phyloP scores from a whole-genome alignment of 2,797 vertebrate species.

The Denticeps clupeoides region DNA sequence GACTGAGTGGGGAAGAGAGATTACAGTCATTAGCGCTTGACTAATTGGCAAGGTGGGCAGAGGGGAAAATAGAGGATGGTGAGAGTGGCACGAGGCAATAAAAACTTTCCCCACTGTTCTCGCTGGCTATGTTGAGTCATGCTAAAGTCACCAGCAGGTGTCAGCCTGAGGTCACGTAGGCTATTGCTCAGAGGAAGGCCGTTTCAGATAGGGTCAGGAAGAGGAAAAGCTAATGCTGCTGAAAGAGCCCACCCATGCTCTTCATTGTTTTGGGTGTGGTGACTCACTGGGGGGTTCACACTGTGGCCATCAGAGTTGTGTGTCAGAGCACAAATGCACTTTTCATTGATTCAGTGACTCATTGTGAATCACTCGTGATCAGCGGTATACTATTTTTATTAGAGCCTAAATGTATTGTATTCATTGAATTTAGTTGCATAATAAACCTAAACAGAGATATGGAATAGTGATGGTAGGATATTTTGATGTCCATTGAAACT shows the following conservation, averaged over 20 bases:
- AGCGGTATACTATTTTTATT: too few species aligned
- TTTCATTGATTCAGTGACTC: too few species aligned
- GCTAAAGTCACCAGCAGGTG: background rate
- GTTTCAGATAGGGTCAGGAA: background rate
- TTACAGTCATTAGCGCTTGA: too few species aligned
- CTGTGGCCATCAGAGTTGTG: conserved; percentile 13
- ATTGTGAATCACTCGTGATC: too few species aligned
- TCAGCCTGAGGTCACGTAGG: background rate
- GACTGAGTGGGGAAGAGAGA: too few species aligned
- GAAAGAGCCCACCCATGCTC: background rate
- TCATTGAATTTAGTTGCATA: too few species aligned
- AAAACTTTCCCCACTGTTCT: conserved; percentile 12
- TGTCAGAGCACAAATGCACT: conserved; percentile 10
- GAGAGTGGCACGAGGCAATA: background rate
- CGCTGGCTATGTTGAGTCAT: conserved; percentile 42
- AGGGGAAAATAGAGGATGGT: background rate
- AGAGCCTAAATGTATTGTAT: too few species aligned
- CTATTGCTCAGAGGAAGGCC: background rate
- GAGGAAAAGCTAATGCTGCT: background rate
- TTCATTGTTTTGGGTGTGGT: conserved; percentile 19
- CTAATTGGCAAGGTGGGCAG: too few species aligned
- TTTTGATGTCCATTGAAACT: too few species aligned
- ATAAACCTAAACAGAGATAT: too few species aligned
- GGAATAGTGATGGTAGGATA: too few species aligned
- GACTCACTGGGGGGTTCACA: conserved; percentile 46